Conservation (phyloP, 2,888 invertebrate genomes). For the Metacarcinus magister region DNA sequence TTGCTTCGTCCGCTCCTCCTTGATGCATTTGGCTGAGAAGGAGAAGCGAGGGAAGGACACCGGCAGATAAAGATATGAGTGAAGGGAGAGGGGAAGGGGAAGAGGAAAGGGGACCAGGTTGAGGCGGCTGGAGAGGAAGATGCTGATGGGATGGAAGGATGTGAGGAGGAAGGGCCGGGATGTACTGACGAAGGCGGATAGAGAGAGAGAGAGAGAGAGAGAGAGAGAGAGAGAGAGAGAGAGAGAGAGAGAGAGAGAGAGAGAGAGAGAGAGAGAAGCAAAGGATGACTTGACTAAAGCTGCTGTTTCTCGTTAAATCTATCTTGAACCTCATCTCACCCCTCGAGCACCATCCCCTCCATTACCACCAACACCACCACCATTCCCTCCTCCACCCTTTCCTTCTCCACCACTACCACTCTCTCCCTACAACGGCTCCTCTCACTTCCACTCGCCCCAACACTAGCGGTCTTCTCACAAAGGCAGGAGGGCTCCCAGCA, state of each 20-base stretch:
- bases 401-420: not conserved
- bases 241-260: not conserved
- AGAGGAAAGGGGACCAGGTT: too few relatives aligned
- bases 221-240: not conserved
- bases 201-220: not conserved
- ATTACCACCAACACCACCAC: constrained; percentile 15
- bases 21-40: too few relatives aligned
- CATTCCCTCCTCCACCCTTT: not conserved
- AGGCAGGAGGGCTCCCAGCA: constrained; percentile 6
- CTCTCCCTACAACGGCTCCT: not conserved
- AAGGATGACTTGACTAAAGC: not conserved
- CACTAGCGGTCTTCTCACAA: not conserved
- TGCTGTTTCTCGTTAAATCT: not conserved
- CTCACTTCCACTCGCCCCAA: not conserved
- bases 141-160: not conserved
- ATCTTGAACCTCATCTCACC: not conserved
- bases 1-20: too few relatives aligned
- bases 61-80: not conserved
- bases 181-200: not conserved
- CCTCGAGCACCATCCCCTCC: constrained; percentile 3
- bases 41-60: not conserved
- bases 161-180: not conserved
- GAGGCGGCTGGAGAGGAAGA: too few relatives aligned
- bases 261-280: not conserved
- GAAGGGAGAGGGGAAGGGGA: not conserved